Evolutionary conservation across 2,797 vertebrate genomes (phyloP).

Genomic region (Spinus pinus): DNA sequence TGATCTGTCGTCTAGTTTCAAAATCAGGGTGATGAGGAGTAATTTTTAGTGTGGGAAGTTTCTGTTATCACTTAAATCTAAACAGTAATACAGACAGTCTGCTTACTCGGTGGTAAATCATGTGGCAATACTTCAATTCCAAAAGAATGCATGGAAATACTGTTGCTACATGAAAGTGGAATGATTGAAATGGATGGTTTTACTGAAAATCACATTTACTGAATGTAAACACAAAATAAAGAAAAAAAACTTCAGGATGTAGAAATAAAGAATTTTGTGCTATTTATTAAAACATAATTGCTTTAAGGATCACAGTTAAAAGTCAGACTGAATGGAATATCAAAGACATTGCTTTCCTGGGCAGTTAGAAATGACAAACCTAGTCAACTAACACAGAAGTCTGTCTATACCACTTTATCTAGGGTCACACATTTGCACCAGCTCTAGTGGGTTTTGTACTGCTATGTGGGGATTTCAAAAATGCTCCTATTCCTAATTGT

Average conservation of each 20-base stretch:
- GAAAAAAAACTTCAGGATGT: not conserved
- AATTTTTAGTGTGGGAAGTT: constrained; percentile 6
- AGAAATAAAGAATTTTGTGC: constrained; percentile 20
- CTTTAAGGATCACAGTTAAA: constrained; percentile 27
- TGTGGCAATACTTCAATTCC: not conserved
- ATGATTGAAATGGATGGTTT: not conserved
- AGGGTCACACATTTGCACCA: not conserved
- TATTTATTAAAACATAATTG: constrained; percentile 54
- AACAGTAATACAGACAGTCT: not conserved
- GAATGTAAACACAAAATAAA: constrained; percentile 7
- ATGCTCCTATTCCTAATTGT: not conserved
- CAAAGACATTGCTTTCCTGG: not conserved
- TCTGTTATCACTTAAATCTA: not conserved
- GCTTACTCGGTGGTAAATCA: not conserved
- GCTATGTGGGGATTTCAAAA: not conserved
- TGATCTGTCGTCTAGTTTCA: not conserved
- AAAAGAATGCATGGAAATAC: not conserved
- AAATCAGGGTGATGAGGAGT: not conserved
- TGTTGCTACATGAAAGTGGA: not conserved
- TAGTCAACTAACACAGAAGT: not conserved
- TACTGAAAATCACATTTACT: not conserved
- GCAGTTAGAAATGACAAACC: not conserved
- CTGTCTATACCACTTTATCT: not conserved
- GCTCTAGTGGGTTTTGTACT: not conserved
- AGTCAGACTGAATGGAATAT: not conserved